Evolutionary conservation across 2,888 invertebrate species (phyloP), one percentile per base, ranked within the genome.

Genomic region (Marronus borbonicus): DNA sequence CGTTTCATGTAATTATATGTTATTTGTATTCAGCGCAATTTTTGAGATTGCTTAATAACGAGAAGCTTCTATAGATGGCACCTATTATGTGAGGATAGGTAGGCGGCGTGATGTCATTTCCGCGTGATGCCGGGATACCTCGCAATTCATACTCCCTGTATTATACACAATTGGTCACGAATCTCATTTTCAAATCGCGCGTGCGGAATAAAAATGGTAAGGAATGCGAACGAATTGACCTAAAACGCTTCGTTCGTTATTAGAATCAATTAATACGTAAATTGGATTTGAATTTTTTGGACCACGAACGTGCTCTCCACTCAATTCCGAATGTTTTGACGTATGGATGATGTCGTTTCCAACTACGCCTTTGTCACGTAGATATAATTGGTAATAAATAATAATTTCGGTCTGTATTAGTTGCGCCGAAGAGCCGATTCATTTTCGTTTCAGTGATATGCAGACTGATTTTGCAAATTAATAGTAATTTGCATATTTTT

Each of bases 121-220:
- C 62, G n/a, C 31, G 28, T 1, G 12, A 62, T 5, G n/a, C 17
- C 20, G 2, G 62, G 8, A 24, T 28, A 62, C 14, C 55, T 55
- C n/a, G 55, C 24, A 62, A 28, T 62, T 62, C 62, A 28, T 28
- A 62, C 50, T 24, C 17, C 68, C 31, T 50, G 28, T 68, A 68
- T 50, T 68, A 24, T 68, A 77, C 76, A 80, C 81, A 81, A 82
- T 81, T 82, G 81, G 82, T 81, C 82, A 82, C 82, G 82, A 82
- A 81, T 78, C 80, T 81, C 81, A 82, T 82, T 82, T 81, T 78
- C 79, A 60, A 80, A 80, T 80, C 79, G 80, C 81, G 80, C 79
- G 79, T 79, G 79, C 78, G 78, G 82, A 82, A 82, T 82, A 80
- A 82, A 80, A 82, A 82, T 81, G 78, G 76, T 76, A 24, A 68